Evolutionary conservation across 2,113 vertebrate species (phyloP).

Genomic region (Cathartes aura): DNA sequence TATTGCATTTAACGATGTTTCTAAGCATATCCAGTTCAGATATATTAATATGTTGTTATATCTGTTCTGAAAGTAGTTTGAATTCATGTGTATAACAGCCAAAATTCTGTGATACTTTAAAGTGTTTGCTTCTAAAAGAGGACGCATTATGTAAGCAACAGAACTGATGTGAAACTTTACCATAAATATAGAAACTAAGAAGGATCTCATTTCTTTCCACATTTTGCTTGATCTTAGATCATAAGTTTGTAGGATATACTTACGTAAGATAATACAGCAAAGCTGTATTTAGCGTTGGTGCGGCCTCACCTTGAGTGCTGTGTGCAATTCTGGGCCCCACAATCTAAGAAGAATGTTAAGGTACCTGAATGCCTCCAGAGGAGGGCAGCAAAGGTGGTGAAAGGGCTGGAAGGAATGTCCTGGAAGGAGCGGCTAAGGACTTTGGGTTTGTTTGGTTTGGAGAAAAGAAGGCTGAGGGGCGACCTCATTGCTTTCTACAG

Average conservation of each 20-base stretch:
- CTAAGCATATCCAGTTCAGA: not conserved
- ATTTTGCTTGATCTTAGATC: not conserved
- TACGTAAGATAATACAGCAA: not conserved
- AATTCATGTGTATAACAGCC: not conserved
- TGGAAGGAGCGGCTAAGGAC: fast-evolving
- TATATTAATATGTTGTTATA: not conserved
- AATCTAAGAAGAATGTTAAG: not conserved
- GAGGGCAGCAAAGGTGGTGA: not conserved
- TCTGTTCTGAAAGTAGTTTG: not conserved
- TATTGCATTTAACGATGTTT: not conserved
- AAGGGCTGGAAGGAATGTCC: not conserved
- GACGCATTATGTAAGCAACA: not conserved
- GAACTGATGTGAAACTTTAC: not conserved
- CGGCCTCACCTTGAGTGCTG: not conserved
- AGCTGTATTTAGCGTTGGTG: not conserved
- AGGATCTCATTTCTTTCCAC: not conserved
- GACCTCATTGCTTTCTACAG: not conserved
- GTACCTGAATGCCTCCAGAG: not conserved
- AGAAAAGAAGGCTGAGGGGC: not conserved
- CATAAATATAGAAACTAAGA: not conserved
- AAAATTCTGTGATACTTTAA: not conserved
- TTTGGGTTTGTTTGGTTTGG: not conserved
- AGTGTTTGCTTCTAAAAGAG: not conserved
- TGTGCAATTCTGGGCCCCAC: not conserved
- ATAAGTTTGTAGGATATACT: not conserved